Conservation (phyloP, 2,888 invertebrate genomes). For the Stenotaenia linearis region DNA sequence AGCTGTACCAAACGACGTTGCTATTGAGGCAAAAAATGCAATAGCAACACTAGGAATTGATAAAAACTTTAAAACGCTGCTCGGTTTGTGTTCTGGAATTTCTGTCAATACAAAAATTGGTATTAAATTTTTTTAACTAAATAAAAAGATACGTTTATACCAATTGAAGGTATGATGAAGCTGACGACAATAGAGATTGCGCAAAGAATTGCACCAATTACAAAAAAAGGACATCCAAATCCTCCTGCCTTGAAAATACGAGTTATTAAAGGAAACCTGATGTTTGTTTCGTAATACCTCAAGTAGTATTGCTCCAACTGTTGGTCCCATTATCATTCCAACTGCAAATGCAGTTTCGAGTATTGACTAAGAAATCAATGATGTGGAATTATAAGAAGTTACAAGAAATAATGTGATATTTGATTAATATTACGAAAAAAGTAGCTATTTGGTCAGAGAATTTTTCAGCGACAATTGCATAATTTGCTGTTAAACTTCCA, state of each 20-base stretch:
- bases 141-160: background rate
- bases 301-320: conserved; percentile 79
- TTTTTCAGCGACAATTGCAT: conserved; percentile 79
- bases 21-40: conserved; percentile 64
- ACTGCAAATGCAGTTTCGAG: conserved; percentile 59
- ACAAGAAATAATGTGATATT: background rate
- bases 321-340: conserved; percentile 84
- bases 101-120: background rate
- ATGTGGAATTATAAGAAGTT: too few relatives aligned
- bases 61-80: conserved; percentile 55
- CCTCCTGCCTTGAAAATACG: conserved; percentile 59
- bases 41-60: conserved; percentile 68
- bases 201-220: conserved; percentile 68
- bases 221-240: conserved; percentile 72
- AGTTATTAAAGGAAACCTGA: too few relatives aligned
- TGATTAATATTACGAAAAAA: conserved; percentile 59
- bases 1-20: conserved; percentile 74
- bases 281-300: conserved; percentile 48
- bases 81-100: background rate
- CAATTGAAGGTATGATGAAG: conserved; percentile 59
- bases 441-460: conserved; percentile 79
- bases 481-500: conserved; percentile 77
- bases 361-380: background rate
- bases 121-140: background rate
- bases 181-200: conserved; percentile 68